phyloP scores from a whole-genome alignment of 2,888 invertebrate species.

The Drosophila fulvimacula region DNA sequence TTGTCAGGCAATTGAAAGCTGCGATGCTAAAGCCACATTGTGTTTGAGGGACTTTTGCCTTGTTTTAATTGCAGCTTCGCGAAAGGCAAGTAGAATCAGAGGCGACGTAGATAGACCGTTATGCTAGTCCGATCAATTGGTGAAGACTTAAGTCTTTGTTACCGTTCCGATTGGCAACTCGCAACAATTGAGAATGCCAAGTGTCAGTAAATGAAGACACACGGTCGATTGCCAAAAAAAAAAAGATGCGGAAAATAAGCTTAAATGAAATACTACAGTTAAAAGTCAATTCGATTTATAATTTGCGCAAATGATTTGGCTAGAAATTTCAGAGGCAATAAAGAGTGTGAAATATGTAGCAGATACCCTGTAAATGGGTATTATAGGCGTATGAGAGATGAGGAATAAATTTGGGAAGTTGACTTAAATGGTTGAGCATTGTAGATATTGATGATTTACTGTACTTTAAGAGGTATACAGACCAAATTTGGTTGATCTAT shows the following conservation, averaged over 20 bases:
- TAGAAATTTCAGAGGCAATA: neutral
- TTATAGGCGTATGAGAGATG: neutral
- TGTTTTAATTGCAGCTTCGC: constrained; percentile 44
- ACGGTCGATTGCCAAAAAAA: constrained; percentile 2
- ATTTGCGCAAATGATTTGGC: constrained; percentile 24
- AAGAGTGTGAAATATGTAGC: neutral
- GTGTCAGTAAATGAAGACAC: constrained; percentile 21
- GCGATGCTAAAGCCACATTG: constrained; percentile 25
- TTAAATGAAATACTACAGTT: constrained; percentile 45
- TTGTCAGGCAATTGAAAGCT: constrained; percentile 21
- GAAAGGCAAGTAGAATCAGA: neutral
- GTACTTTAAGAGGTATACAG: neutral
- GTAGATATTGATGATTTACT: neutral
- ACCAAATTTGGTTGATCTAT: neutral
- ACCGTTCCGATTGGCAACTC: constrained; percentile 59
- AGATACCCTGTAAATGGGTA: neutral
- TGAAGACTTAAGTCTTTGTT: constrained; percentile 37
- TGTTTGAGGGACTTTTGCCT: constrained; percentile 10
- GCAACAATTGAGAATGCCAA: constrained; percentile 47
- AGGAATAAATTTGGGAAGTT: neutral
- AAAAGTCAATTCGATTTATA: constrained; percentile 40
- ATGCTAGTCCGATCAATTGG: constrained; percentile 31
- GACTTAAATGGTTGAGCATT: no score
- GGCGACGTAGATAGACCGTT: constrained; percentile 36
- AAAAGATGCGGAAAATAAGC: constrained; percentile 37